Conservation (phyloP, 2,888 invertebrate genomes). For the Drosophila falleni region DNA sequence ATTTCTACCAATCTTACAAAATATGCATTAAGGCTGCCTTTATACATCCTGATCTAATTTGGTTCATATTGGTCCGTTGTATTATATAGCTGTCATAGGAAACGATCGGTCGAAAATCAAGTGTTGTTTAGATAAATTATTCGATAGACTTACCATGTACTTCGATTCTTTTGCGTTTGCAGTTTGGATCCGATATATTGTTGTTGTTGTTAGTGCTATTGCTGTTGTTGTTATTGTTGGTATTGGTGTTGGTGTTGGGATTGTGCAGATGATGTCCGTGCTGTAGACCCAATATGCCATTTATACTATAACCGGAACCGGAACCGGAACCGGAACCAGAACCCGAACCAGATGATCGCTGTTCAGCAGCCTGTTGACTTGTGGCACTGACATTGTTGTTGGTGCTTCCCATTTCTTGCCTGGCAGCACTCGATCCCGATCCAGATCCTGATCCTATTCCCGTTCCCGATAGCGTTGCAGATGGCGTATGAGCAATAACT, state of each 20-base stretch:
- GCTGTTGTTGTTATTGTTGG: conserved; percentile 42
- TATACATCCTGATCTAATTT: no score
- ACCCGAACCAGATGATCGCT: conserved; percentile 86
- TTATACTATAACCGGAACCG: conserved; percentile 94
- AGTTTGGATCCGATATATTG: conserved; percentile 87
- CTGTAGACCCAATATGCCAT: conserved; percentile 89
- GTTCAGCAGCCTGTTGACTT: conserved; percentile 55
- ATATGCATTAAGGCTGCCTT: no score
- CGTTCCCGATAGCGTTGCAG: conserved; percentile 16
- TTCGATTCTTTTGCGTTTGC: conserved; percentile 93
- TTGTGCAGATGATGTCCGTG: conserved; percentile 76
- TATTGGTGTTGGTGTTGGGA: conserved; percentile 40
- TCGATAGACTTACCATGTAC: conserved; percentile 89
- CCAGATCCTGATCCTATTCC: conserved; percentile 1
- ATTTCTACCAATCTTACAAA: no score
- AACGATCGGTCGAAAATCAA: no score
- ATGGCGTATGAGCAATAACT: conserved; percentile 90
- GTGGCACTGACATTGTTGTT: conserved; percentile 27
- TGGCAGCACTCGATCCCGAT: conserved; percentile 4
- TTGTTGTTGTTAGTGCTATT: conserved; percentile 41
- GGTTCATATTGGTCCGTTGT: no score
- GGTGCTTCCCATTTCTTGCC: conserved; percentile 15
- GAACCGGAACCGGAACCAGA: conserved; percentile 90
- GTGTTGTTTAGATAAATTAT: not conserved
- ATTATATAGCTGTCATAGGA: no score